Base-by-base conservation (phyloP, 1,140 invertebrate genomes). In the Goniozus legneri region DNA sequence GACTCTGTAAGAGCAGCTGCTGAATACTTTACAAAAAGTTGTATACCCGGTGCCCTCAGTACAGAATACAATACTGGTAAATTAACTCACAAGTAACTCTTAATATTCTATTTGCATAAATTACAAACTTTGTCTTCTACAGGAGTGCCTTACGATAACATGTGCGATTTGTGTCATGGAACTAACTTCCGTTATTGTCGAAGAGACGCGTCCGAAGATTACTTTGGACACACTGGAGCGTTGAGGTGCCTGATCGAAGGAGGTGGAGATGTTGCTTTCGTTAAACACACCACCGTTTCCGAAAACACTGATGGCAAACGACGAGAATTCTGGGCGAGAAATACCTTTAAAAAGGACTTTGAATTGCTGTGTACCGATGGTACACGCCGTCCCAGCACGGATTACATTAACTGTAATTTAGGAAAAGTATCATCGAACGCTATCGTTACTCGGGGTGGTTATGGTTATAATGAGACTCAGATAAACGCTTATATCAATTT, bases 161-260 rank as follows among this genome's bases (percentile, higher is more conserved):
- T 98, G 71, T 98, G 95, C 67, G 91, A 96, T 68, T 79, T 96
- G 1, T 98, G 96, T 68, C 90, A 92, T 54, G 94, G 94, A 1
- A 79, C 85, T 0, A 92, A 91, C 33, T 88, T 76, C 54, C 72
- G 85, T 41, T 89, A 89, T 71, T 96, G 93, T 65, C 77, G 84
- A 40, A 74, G 92, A 38, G 90, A 93, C 67, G 87, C 89, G 31
- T 84, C 85, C 0, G 93, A 97, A 73, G 87, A 89, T 58, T 96
- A 92, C 62, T 96, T 85, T 65, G 92, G 93, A 0, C 82, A 91
- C 57, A 55, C 57, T 14, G 94, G 95, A 39, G 92, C 95, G 0
- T 87, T 97, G 50, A 79, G 93, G 36, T 97, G 95, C 71, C 79
- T 98, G 24, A 90, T 96, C 1, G 95, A 98, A 76, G 92, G 92